These are phyloP conservation scores for Trogon melanurus DNA, from an alignment of 2,113 vertebrate genomes.

Conservation along the genomic window DNA sequence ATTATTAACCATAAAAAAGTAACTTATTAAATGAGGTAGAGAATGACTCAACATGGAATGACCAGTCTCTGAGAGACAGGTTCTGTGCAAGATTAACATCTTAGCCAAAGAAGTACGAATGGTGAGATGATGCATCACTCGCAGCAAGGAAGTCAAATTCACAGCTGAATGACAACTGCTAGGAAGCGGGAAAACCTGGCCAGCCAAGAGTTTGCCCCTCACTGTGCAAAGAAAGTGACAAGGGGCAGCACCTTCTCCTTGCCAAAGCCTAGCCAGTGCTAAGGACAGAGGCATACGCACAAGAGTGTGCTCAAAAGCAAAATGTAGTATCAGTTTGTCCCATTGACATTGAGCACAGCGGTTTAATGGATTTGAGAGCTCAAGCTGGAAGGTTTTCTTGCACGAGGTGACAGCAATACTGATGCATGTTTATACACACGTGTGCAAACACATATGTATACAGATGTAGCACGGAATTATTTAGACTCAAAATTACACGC, in stretches of 20 bases:
- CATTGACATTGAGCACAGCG: not conserved
- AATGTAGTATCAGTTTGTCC: not conserved
- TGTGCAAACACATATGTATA: fast-evolving
- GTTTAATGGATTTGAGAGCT: not conserved
- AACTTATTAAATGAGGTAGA: not conserved
- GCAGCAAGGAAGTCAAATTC: not conserved
- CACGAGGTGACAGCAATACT: not conserved
- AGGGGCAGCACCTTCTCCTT: not conserved
- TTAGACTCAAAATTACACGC: not conserved
- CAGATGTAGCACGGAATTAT: not conserved
- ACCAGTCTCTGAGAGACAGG: not conserved
- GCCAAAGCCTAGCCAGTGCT: not conserved
- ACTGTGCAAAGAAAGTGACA: not conserved
- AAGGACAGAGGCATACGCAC: not conserved
- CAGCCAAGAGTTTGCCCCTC: fast-evolving
- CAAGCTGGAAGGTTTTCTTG: not conserved
- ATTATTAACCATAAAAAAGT: not conserved
- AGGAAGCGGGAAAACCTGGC: not conserved
- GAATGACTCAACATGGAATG: not conserved
- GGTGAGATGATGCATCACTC: fast-evolving
- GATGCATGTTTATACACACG: fast-evolving
- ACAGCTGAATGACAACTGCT: fast-evolving
- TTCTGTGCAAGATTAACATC: not conserved
- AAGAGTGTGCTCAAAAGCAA: fast-evolving
- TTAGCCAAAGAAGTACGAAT: not conserved